Evolutionary conservation across 2,113 vertebrate genomes (phyloP).

Genomic region (Astatoreochromis straeleni): DNA sequence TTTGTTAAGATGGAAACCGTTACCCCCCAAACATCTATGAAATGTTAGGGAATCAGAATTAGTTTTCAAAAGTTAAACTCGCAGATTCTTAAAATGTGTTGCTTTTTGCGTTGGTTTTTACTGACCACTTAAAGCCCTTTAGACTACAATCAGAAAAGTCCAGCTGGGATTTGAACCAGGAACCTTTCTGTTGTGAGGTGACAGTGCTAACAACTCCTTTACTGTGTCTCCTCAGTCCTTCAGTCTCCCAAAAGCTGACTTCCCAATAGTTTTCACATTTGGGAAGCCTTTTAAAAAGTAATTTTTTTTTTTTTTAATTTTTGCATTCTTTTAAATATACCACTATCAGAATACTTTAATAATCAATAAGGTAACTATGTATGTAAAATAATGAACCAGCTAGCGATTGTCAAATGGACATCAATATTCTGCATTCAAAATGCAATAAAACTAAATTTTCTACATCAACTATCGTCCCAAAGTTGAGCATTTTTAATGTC

Average conservation of each 20-base stretch:
- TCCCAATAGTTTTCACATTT: neutral
- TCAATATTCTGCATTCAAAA: neutral
- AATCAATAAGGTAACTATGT: neutral
- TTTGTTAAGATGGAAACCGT: neutral
- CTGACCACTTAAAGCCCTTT: neutral
- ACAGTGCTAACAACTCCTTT: neutral
- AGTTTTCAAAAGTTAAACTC: rapidly evolving
- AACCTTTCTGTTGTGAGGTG: neutral
- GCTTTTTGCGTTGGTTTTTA: neutral
- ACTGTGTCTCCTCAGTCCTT: neutral
- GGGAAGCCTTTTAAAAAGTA: rapidly evolving
- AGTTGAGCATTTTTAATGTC: neutral
- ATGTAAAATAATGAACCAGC: neutral
- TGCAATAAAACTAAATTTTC: neutral
- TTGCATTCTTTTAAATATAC: neutral
- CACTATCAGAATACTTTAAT: neutral
- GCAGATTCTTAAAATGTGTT: neutral
- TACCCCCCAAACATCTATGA: rapidly evolving
- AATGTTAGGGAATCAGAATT: neutral
- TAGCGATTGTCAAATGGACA: neutral
- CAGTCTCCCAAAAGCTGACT: neutral
- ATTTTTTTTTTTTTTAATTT: neutral
- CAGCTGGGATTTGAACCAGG: neutral
- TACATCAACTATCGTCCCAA: neutral
- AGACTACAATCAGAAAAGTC: neutral